Evolutionary conservation across 2,888 invertebrate genomes (phyloP), one percentile per base, ranked within the genome.

Genomic region (Caenorhabditis imperialis): DNA sequence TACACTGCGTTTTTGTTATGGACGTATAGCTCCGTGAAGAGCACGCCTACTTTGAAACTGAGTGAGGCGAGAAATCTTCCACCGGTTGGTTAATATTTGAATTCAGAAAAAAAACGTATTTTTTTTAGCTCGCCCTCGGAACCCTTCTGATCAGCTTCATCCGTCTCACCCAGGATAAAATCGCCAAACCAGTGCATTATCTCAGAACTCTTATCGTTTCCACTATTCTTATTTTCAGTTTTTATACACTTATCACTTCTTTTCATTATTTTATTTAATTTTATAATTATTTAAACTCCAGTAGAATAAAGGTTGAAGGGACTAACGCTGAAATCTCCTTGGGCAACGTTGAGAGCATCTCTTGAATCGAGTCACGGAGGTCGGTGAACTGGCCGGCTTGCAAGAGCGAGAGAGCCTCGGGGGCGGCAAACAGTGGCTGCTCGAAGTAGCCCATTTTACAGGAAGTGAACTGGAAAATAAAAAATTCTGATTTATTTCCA

Each of bases 401-500:
- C 37, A 80, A 14, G 10, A 78, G 30, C 1, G 33, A 38, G 20
- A 57, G 18, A 3, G 53, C 72, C 35, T 72, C 74, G 1, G 47
- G 53, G 3, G 73, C 65, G n/a, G 61, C 77, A n/a, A 61, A 54
- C 8, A 74, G 44, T 1, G 77, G 72, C 4, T 67, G 54, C 0
- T 58, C 78, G 47, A 71, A 80, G 27, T 74, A 80, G 1, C 72
- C 71, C 1, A 80, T 65, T 61, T 71, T 71, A 35, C 75, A 76
- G 6, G 61, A 25, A 10, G 33, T 33, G n/a, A 77, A 38, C 79
- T 79, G 47, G 7, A 69, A 54, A 55, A 57, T 30, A 30, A 16
- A 37, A 14, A 25, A 23, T 54, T 51, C 6, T n/a, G 18, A 16
- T 25, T 20, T 16, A 37, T 23, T n/a, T 40, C 16, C 38, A 38